Conservation (phyloP, 2,113 vertebrate species). For the Menura novaehollandiae region DNA sequence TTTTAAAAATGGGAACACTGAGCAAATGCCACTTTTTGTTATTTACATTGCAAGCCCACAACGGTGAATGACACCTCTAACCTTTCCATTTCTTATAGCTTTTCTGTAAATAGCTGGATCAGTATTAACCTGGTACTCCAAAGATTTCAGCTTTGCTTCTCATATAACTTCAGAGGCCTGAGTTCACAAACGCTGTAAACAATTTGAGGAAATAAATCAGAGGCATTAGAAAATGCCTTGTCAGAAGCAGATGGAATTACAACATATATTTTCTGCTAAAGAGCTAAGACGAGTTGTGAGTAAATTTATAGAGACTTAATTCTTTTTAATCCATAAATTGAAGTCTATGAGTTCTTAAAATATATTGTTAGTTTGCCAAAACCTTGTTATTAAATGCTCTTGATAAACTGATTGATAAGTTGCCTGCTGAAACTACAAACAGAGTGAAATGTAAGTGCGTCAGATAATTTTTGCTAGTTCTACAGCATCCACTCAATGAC, state of each 20-base stretch:
- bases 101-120: not conserved
- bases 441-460: not conserved
- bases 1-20: not conserved
- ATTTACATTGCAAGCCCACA: conserved; percentile 20
- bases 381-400: not conserved
- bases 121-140: not conserved
- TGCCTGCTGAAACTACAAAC: not conserved
- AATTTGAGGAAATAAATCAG: not conserved
- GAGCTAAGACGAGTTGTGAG: not conserved
- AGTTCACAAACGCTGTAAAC: not conserved
- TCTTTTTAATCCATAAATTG: not conserved
- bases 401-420: not conserved
- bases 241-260: conserved; percentile 1
- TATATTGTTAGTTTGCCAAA: not conserved
- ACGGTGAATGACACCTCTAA: conserved; percentile 7
- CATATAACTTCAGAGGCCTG: not conserved
- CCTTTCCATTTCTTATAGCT: conserved; percentile 8
- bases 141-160: not conserved
- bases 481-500: not conserved
- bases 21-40: conserved; percentile 38
- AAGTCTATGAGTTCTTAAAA: not conserved
- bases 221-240: not conserved
- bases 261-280: not conserved
- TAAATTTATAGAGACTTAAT: not conserved
- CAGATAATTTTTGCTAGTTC: not conserved